Evolutionary conservation across 1,140 invertebrate genomes (phyloP), one percentile per base, ranked within the genome.

Genomic region (Pomacea maculata): DNA sequence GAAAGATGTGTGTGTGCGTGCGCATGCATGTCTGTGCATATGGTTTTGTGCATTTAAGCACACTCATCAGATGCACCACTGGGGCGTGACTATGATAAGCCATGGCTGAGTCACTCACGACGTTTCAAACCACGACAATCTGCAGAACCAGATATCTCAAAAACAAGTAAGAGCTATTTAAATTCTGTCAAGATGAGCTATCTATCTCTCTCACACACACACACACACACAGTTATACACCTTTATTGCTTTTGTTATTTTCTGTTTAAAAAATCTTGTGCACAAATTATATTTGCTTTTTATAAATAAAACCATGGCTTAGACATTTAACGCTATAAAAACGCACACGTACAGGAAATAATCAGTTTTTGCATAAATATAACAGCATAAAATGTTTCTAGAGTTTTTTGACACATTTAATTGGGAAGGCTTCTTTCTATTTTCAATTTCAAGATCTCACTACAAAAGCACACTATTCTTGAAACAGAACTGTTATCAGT

Each of bases 21-120:
- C 6, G 34, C 2, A 25, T 68, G 21, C 19, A 12, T 68, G 29
- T 68, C 14, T 57, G 55, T 10, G 14, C 55, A 10, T 57, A 9
- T 57, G 55, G 9, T 9, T 74, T 15, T 74, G 14, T 45, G 9
- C 34, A 12, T 74, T 8, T 63, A 12, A 21, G 68, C 72, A 61
- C 15, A 67, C 63, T 45, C 52, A 61, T 1, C 61, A 78, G 76
- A 68, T 52, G 11, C 15, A 55, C 19, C 12, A 52, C 57, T n/a
- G 45, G 17, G 45, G 19, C 72, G 80, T 34, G 80, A 71, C n/a
- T 81, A 81, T 57, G 57, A 81, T 8, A 81, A 72, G 64, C 80
- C 80, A 19, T 81, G 80, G 80, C 63, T 68, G 64, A 81, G 65
- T 15, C 80, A 77, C 6, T 65, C 34, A 34, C 75, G 75, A 0